phyloP scores from a whole-genome alignment of 2,797 vertebrate genomes.

The Potorous gilbertii region DNA sequence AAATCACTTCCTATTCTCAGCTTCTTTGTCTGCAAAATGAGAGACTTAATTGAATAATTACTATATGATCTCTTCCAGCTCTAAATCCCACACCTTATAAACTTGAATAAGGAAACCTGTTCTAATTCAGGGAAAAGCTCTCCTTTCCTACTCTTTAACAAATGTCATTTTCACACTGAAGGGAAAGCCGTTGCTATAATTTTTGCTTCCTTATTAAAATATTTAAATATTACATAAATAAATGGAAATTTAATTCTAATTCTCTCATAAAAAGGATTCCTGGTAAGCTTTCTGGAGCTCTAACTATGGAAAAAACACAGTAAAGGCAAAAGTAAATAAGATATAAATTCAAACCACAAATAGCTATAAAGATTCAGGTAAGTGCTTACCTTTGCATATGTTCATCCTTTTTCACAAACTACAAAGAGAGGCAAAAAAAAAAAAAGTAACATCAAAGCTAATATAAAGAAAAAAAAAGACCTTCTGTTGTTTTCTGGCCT shows the following conservation, averaged over 20 bases:
- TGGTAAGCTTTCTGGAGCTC: slow-evolving; percentile 23
- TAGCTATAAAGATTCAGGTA: slow-evolving; percentile 2
- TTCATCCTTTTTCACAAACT: slow-evolving; percentile 80
- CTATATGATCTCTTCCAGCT: background rate
- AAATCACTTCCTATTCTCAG: background rate
- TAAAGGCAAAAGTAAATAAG: slow-evolving; percentile 33
- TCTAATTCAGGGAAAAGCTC: slow-evolving; percentile 34
- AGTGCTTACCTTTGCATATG: slow-evolving; percentile 76
- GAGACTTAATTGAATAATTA: background rate
- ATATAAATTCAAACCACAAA: slow-evolving; percentile 21
- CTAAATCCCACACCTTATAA: background rate
- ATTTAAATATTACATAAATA: slow-evolving; percentile 46
- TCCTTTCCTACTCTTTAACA: background rate
- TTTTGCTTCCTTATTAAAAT: slow-evolving; percentile 28
- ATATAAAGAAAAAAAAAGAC: slow-evolving; percentile 39
- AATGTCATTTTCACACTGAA: slow-evolving; percentile 39
- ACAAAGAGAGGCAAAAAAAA: slow-evolving; percentile 49
- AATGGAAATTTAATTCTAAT: slow-evolving; percentile 22
- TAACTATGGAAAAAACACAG: slow-evolving; percentile 33
- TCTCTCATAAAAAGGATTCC: slow-evolving; percentile 45
- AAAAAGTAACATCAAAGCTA: slow-evolving; percentile 39
- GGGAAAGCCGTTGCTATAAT: slow-evolving; percentile 31
- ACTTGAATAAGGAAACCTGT: background rate
- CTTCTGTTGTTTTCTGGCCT: slow-evolving; percentile 49
- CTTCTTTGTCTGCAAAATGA: background rate